These are phyloP conservation scores for Botia kubotai DNA, from an alignment of 2,797 vertebrate genomes.

Conservation along the genomic window DNA sequence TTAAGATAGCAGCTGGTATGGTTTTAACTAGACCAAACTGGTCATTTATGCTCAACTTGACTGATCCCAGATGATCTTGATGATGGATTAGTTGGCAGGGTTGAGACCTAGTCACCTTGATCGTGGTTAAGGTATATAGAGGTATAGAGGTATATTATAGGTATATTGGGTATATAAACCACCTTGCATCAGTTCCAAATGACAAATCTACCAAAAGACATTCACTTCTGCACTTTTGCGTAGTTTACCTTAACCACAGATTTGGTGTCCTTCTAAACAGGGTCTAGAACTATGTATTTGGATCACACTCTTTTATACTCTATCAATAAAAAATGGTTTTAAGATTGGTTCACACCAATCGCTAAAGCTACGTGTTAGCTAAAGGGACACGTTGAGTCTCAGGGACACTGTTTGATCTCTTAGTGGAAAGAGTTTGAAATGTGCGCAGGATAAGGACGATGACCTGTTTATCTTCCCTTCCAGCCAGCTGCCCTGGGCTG, in stretches of 20 bases:
- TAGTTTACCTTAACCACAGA: background rate
- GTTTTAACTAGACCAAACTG: background rate
- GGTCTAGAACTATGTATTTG: background rate
- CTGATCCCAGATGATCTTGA: too few relatives aligned
- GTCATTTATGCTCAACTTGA: background rate
- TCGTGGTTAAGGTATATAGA: too few relatives aligned
- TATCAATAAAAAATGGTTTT: background rate
- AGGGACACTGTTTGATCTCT: background rate
- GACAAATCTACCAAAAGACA: too few relatives aligned
- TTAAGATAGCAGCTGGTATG: background rate
- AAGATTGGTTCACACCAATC: background rate
- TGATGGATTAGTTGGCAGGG: too few relatives aligned
- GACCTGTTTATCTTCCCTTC: slow-evolving; percentile 46
- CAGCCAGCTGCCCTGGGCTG: slow-evolving; percentile 23
- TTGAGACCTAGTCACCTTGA: too few relatives aligned
- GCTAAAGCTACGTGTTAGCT: background rate
- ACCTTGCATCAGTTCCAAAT: too few relatives aligned
- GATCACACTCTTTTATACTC: background rate
- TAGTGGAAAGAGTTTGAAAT: slow-evolving; percentile 16
- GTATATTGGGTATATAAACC: too few relatives aligned
- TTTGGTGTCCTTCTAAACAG: background rate
- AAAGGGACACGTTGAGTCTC: background rate
- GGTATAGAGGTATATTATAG: too few relatives aligned
- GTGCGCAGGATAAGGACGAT: slow-evolving; percentile 53
- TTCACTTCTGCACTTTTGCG: too few relatives aligned